Evolutionary conservation across 2,888 invertebrate genomes (phyloP).

Genomic region (Myopa tessellatipennis): DNA sequence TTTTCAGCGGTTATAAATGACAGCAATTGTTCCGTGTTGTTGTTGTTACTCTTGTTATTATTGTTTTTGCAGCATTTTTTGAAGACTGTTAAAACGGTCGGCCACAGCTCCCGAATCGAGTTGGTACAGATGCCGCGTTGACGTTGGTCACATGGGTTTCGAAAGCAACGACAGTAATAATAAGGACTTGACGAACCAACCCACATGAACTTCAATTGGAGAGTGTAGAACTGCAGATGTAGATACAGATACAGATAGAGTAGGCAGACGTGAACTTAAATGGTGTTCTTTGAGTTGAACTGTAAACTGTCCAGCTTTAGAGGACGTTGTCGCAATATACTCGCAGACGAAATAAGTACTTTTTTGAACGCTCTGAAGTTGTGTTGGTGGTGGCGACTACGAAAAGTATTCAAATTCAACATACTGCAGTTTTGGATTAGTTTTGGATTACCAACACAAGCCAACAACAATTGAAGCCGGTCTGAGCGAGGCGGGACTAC

Average conservation of each 20-base stretch:
- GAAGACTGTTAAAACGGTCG: conserved; percentile 13
- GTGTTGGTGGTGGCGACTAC: background rate
- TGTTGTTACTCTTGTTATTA: conserved; percentile 15
- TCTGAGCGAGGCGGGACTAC: conserved; percentile 3
- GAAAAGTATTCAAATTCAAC: background rate
- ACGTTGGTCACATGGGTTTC: background rate
- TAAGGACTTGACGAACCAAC: background rate
- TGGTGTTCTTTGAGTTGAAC: conserved; percentile 3
- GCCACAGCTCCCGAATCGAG: background rate
- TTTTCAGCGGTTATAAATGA: conserved; percentile 24
- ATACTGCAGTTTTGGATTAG: background rate
- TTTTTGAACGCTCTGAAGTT: background rate
- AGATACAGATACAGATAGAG: conserved; percentile 1
- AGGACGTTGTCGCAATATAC: background rate
- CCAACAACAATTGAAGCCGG: conserved; percentile 8
- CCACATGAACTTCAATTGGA: conserved; percentile 14
- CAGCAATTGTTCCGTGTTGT: conserved; percentile 25
- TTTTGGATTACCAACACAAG: background rate
- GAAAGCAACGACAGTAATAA: background rate
- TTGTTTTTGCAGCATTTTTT: background rate
- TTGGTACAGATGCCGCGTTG: background rate
- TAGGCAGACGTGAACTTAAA: conserved; percentile 30
- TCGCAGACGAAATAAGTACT: conserved; percentile 9
- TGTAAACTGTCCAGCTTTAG: background rate
- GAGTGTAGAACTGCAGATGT: background rate